Evolutionary conservation across 2,797 vertebrate genomes (phyloP).

Genomic region (Sebastes reedi): DNA sequence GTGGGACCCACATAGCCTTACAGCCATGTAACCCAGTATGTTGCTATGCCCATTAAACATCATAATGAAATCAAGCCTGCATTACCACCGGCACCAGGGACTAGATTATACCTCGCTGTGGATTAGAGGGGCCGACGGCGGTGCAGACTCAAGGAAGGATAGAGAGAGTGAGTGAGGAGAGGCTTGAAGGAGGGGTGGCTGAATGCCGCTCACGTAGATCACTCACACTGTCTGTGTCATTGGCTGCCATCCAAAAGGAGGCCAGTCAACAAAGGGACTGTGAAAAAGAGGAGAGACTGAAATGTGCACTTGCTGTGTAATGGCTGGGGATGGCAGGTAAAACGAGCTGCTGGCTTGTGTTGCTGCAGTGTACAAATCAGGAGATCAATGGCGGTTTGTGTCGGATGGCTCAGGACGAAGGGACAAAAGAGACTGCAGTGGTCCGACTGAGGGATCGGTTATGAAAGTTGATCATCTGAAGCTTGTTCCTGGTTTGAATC

Average conservation of each 20-base stretch:
- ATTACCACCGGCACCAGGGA: slow-evolving; percentile 68
- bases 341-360: slow-evolving; percentile 48
- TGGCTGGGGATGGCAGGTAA: slow-evolving; percentile 57
- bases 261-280: slow-evolving; percentile 58
- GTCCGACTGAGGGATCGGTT: background rate
- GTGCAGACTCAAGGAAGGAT: slow-evolving; percentile 46
- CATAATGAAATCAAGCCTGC: slow-evolving; percentile 75
- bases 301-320: slow-evolving; percentile 40
- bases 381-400: slow-evolving; percentile 47
- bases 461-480: background rate
- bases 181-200: slow-evolving; percentile 39
- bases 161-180: slow-evolving; percentile 18
- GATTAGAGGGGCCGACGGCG: slow-evolving; percentile 55
- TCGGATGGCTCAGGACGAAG: slow-evolving; percentile 32
- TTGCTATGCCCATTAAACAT: slow-evolving; percentile 69
- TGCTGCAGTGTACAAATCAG: slow-evolving; percentile 34
- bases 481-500: background rate
- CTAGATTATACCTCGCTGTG: slow-evolving; percentile 63
- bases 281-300: slow-evolving; percentile 19
- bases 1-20: slow-evolving; percentile 42
- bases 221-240: slow-evolving; percentile 49
- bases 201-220: slow-evolving; percentile 57
- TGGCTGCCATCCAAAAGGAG: slow-evolving; percentile 64
- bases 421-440: slow-evolving; percentile 7
- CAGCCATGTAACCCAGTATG: slow-evolving; percentile 48